Conservation (phyloP, 1,140 invertebrate genomes). For the Agrilus planipennis region DNA sequence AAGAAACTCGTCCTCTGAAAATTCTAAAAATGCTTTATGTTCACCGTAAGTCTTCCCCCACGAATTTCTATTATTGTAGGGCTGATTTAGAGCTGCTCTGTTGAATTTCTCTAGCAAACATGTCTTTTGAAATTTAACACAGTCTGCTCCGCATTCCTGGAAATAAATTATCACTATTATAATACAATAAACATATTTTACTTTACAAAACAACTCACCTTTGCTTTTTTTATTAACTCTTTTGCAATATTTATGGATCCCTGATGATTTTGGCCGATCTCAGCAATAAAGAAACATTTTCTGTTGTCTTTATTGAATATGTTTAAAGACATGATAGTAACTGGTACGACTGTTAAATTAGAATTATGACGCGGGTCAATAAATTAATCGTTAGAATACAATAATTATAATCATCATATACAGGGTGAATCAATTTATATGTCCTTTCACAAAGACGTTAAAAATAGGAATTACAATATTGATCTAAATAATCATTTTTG, state of each 20-base stretch:
- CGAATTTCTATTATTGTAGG: constrained; percentile 51
- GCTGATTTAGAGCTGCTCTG: constrained; percentile 42
- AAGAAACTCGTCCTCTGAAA: constrained; percentile 49
- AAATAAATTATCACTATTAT: constrained; percentile 18
- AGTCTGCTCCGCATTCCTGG: constrained; percentile 60
- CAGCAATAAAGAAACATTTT: constrained; percentile 74
- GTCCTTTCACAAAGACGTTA: too few species aligned
- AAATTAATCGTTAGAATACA: too few species aligned
- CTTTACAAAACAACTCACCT: constrained; percentile 37
- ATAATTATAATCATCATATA: too few species aligned
- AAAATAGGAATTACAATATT: too few species aligned
- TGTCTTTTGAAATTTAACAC: constrained; percentile 76
- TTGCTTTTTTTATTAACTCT: constrained; percentile 53
- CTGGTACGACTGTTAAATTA: too few species aligned
- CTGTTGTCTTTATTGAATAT: too few species aligned
- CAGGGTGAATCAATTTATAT: too few species aligned
- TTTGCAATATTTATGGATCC: constrained; percentile 59
- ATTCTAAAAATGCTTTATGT: constrained; percentile 61
- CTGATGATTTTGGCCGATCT: constrained; percentile 79
- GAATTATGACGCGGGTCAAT: too few species aligned
- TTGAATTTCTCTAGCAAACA: constrained; percentile 59
- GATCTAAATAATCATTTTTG: too few species aligned
- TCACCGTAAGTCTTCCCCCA: constrained; percentile 69
- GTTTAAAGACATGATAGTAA: too few species aligned
- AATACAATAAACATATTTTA: constrained; percentile 2